These are phyloP conservation scores for Thomomys bottae DNA, from an alignment of 2,113 vertebrate genomes.

Conservation along the genomic window DNA sequence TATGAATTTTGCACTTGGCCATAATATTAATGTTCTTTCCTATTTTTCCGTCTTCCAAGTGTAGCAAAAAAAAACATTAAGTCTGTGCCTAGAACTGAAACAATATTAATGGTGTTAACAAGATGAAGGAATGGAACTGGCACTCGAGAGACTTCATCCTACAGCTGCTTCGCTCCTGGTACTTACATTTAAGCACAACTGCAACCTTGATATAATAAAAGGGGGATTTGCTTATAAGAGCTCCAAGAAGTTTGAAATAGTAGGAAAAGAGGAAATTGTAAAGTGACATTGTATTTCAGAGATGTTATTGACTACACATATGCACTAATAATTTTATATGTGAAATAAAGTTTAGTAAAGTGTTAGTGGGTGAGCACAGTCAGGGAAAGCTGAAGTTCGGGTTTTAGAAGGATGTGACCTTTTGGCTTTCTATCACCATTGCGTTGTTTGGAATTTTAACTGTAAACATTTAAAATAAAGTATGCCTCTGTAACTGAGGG, in stretches of 20 bases:
- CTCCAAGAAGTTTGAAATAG: neutral
- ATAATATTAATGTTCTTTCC: neutral
- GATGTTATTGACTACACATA: neutral
- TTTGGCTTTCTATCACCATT: too few relatives aligned
- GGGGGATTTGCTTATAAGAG: neutral
- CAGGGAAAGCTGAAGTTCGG: neutral
- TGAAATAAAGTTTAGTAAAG: constrained; percentile 5
- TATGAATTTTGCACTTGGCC: neutral
- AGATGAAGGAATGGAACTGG: neutral
- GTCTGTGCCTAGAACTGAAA: neutral
- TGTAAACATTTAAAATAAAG: too few relatives aligned
- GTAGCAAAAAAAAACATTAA: neutral
- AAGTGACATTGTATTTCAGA: constrained; percentile 8
- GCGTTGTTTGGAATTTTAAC: too few relatives aligned
- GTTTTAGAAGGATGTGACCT: neutral
- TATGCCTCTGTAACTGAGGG: too few relatives aligned
- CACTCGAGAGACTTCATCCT: neutral
- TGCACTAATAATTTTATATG: neutral
- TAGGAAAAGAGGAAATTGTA: neutral
- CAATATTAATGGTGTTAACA: neutral
- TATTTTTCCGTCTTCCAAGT: neutral
- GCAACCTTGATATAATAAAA: neutral
- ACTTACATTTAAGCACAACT: neutral
- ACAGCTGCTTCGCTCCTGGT: too few relatives aligned
- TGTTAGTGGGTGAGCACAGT: neutral